Conservation (phyloP, 2,888 invertebrate genomes). For the Andrena fulva region DNA sequence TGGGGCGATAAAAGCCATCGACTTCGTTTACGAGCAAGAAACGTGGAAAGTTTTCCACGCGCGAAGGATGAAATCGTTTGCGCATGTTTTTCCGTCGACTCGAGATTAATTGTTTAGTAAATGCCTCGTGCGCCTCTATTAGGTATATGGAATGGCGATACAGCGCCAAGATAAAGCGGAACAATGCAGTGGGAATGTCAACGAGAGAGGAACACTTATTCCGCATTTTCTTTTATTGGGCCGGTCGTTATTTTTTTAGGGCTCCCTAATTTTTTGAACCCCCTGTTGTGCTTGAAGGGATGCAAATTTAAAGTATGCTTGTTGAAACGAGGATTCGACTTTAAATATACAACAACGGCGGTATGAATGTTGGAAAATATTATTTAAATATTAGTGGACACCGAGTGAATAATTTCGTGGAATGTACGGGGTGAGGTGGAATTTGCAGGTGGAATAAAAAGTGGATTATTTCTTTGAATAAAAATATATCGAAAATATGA, state of each 20-base stretch:
- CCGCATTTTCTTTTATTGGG: neutral
- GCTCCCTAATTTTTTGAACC: too few relatives aligned
- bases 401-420: too few relatives aligned
- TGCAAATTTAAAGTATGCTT: neutral
- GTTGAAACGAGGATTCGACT: too few relatives aligned
- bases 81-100: slow-evolving; percentile 35
- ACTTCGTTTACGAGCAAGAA: slow-evolving; percentile 34
- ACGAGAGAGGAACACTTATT: neutral
- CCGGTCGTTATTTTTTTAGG: too few relatives aligned
- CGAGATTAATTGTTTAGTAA: slow-evolving; percentile 38
- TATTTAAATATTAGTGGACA: too few relatives aligned
- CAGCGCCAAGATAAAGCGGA: neutral
- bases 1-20: slow-evolving; percentile 48
- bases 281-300: too few relatives aligned
- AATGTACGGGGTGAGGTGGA: too few relatives aligned
- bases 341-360: too few relatives aligned
- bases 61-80: slow-evolving; percentile 10
- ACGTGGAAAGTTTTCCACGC: slow-evolving; percentile 52
- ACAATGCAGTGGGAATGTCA: neutral
- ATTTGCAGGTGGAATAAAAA: too few relatives aligned
- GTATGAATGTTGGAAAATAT: too few relatives aligned
- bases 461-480: too few relatives aligned
- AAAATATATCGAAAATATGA: too few relatives aligned
- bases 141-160: neutral
- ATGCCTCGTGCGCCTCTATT: slow-evolving; percentile 7